These are phyloP conservation scores for Hylaea fasciaria DNA, from an alignment of 2,888 invertebrate genomes.

Conservation along the genomic window DNA sequence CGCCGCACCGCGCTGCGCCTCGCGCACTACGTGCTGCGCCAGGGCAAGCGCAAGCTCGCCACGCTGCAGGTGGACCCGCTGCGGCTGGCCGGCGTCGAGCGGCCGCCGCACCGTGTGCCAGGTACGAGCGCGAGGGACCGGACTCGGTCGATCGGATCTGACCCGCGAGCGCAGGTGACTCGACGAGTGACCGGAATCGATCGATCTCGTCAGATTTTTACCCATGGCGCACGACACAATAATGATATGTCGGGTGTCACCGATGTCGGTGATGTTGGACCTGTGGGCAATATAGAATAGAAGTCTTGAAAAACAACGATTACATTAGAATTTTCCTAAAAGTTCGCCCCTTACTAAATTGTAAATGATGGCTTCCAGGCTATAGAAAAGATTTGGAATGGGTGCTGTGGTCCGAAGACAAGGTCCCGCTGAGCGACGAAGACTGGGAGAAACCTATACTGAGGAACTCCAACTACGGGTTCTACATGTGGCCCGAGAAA, in stretches of 20 bases:
- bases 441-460: slow-evolving; percentile 91
- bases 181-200: too few relatives aligned
- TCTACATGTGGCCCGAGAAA: slow-evolving; percentile 83
- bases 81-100: slow-evolving; percentile 64
- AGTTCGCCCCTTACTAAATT: too few relatives aligned
- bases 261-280: too few relatives aligned
- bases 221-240: too few relatives aligned
- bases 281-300: too few relatives aligned
- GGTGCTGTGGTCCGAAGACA: slow-evolving; percentile 88
- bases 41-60: slow-evolving; percentile 88
- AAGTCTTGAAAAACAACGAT: too few relatives aligned
- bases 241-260: too few relatives aligned
- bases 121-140: slow-evolving; percentile 64
- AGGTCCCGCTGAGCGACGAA: slow-evolving; percentile 86
- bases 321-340: too few relatives aligned
- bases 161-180: not conserved
- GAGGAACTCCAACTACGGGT: slow-evolving; percentile 88
- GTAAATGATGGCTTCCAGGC: slow-evolving; percentile 59
- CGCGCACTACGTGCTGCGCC: slow-evolving; percentile 87
- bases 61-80: slow-evolving; percentile 86
- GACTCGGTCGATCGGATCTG: too few relatives aligned
- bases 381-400: slow-evolving; percentile 90
- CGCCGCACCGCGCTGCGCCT: slow-evolving; percentile 88
- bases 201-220: too few relatives aligned
- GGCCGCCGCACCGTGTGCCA: slow-evolving; percentile 63